A percentile compares a stretch with the other conserved stretches of the same genome.
Evolutionary conservation across 2,113 vertebrate genomes (phyloP).

Genomic region (Nettapus auritus): DNA sequence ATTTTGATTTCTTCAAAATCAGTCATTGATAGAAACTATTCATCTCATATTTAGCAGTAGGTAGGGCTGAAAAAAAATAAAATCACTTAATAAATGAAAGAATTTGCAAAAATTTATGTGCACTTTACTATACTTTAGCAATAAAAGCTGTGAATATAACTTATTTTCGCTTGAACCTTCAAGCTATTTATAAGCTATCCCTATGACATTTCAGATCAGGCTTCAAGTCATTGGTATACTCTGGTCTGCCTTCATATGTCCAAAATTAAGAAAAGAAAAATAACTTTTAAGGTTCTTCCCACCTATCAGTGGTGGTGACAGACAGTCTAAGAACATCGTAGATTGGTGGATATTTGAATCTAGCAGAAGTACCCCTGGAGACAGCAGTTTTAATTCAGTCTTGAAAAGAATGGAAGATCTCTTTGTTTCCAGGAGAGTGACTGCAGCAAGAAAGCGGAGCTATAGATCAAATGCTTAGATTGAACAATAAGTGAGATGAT

Average conservation of each 20-base stretch:
- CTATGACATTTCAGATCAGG: neutral
- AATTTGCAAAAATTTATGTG: neutral
- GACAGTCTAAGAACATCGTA: neutral
- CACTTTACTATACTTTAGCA: neutral
- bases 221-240: neutral
- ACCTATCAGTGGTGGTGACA: neutral
- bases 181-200: neutral
- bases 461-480: slow-evolving; percentile 28
- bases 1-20: neutral
- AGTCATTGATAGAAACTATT: neutral
- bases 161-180: neutral
- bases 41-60: neutral
- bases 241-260: neutral
- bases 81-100: neutral
- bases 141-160: rapidly evolving
- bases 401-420: neutral
- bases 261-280: neutral
- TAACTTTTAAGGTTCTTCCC: neutral
- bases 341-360: neutral
- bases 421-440: neutral
- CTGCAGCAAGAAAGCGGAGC: neutral
- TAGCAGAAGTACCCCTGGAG: neutral
- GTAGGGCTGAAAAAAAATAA: neutral
- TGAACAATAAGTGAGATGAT: slow-evolving; percentile 3
- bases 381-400: neutral